Base-by-base conservation (phyloP, 2,888 invertebrate genomes). In the Parascotia fuliginaria region DNA sequence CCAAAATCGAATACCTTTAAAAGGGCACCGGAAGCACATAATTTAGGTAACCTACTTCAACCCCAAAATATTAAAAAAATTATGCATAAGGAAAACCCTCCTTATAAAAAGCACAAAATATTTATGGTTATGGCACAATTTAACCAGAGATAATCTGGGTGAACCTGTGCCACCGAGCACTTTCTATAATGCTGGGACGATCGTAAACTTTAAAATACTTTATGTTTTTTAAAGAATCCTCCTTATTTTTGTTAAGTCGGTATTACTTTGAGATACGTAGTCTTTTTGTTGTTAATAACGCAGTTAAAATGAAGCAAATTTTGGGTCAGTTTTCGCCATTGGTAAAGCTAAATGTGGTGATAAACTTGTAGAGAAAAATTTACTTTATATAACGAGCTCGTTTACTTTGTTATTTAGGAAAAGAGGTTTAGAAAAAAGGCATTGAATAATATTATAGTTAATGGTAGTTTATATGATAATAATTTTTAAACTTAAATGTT, bases 51-150 rank as follows among this genome's bases (percentile, higher is more conserved):
- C 37, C 36, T 44, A 38, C 37, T 41, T 42, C 39, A 44, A 39
- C 27, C 48, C 32, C 31, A 31, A 56, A 54, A 65, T 52, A 56
- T 56, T 47, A 48, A 42, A 54, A 64, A 24, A 55, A 66, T 45
- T 54, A 53, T 57, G 52, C 58, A 37, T 38, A 54, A 58, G 56
- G 42, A 59, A 59, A 49, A 27, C 42, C 50, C 32, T 52, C 28
- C 16, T 34, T 33, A 54, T 14, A 59, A 54, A 58, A 59, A 13
- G 28, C 48, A 51, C 45, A 55, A 63, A 55, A 69, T 66, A 75
- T 65, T 75, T 74, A 75, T 63, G 71, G 66, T 74, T 69, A 76
- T 68, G 60, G 55, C 62, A 52, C 61, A 56, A 63, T 73, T 70
- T 67, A 70, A 70, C 63, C 65, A 59, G 53, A 68, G 72, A 72